These are phyloP conservation scores for Bombyx mori DNA, from an alignment of 1,140 invertebrate genomes.

Conservation along the genomic window DNA sequence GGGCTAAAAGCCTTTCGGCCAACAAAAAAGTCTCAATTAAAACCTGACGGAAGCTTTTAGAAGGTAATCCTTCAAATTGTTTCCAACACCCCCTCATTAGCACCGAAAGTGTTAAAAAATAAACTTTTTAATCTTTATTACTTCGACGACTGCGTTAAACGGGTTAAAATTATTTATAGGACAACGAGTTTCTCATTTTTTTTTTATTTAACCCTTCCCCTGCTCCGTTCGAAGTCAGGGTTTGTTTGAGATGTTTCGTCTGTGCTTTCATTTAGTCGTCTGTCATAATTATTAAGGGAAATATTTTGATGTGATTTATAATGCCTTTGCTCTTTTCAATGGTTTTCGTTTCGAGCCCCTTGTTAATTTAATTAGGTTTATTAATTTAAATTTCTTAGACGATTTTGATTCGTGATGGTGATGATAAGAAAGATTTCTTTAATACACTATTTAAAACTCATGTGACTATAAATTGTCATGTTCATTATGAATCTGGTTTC, in stretches of 20 bases:
- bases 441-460: no score
- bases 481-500: no score
- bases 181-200: conserved; percentile 56
- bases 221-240: conserved; percentile 43
- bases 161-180: conserved; percentile 65
- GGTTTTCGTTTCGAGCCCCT: no score
- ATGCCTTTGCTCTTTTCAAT: conserved; percentile 1
- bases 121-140: conserved; percentile 72
- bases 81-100: conserved; percentile 69
- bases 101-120: conserved; percentile 70
- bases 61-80: conserved; percentile 71
- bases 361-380: no score
- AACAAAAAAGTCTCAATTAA: conserved; percentile 70
- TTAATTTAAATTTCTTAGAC: no score
- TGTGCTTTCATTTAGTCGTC: conserved; percentile 38
- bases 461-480: no score
- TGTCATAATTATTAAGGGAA: conserved; percentile 16
- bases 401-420: no score
- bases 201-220: conserved; percentile 53
- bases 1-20: conserved; percentile 62
- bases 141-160: conserved; percentile 61
- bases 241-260: conserved; percentile 43
- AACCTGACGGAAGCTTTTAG: conserved; percentile 70
- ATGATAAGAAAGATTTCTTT: no score
- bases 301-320: conserved; percentile 15